These are phyloP conservation scores for Gisinianus flammeolus DNA, from an alignment of 2,888 invertebrate genomes.

Conservation along the genomic window DNA sequence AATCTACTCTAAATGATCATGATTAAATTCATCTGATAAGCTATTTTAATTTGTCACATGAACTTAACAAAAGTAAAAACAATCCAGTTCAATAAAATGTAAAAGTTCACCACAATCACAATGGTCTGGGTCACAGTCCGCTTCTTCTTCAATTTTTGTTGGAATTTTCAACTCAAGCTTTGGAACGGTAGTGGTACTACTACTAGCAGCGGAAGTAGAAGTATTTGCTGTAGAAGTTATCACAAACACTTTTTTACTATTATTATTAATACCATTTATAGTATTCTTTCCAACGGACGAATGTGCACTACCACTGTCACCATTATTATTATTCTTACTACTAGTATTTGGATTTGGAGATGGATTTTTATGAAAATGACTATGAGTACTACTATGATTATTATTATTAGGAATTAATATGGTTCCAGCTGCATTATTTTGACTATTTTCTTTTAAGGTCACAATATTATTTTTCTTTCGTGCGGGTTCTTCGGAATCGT, in stretches of 20 bases:
- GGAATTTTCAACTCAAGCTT: background rate
- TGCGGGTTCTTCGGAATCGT: conserved; percentile 3
- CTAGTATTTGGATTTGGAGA: background rate
- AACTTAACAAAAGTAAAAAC: too few relatives aligned
- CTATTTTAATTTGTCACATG: too few relatives aligned
- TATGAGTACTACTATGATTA: background rate
- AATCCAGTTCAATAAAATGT: too few relatives aligned
- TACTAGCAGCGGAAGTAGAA: background rate
- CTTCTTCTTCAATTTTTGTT: conserved; percentile 25
- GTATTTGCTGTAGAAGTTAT: background rate
- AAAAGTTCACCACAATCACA: conserved; percentile 32
- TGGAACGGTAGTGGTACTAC: background rate
- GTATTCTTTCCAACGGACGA: background rate
- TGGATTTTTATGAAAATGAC: background rate
- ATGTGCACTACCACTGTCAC: too few relatives aligned
- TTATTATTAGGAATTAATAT: background rate
- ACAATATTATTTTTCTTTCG: conserved; percentile 21
- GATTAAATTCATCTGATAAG: too few relatives aligned
- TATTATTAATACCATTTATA: background rate
- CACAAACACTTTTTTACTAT: too few relatives aligned
- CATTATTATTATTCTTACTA: background rate
- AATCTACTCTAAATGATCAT: too few relatives aligned
- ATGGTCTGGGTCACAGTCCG: conserved; percentile 32
- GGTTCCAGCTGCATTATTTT: background rate
- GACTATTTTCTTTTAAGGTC: background rate